Base-by-base conservation (phyloP, 1,140 invertebrate genomes). In the Mylabris phalerata region DNA sequence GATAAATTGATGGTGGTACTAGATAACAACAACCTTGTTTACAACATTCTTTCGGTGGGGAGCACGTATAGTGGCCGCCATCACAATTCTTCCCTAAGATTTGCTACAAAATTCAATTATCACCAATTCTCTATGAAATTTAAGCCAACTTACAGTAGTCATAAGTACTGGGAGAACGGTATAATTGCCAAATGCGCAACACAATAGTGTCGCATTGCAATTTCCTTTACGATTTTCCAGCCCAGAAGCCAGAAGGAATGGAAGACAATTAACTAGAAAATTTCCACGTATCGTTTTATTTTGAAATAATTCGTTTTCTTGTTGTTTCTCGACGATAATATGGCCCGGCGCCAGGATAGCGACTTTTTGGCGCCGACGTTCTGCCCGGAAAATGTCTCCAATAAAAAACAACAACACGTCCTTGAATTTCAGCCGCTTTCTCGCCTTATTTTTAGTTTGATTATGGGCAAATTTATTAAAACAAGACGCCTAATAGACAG, bases 21-120 rank as follows among this genome's bases (percentile, higher is more conserved):
- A 1, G 78, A 59, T 83, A 84, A 74, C 87, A 89, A 73, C 86
- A 89, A 50, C 84, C 86, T 70, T 83, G 77, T 42, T 81, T 80
- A 75, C 86, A 89, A 72, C 86, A 88, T 68, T 84, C 79, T 73
- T 85, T 85, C 55, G 84, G 83, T 58, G 83, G 79, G 41, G 82
- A 81, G 68, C 86, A 88, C 1, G 74, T 73, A 54, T 67, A 69
- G 50, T 79, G 75, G 3, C 80, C 80, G 45, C 79, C 81, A 64
- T 78, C 76, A 64, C 82, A 83, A 49, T 68, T 67, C 51, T 67
- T 72, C n/a, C 62, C 63, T 51, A 60, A 45, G 55, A 64, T 48
- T 63, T 61, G 66, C 67, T 67, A 50, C 27, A 67, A 64, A 43
- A 50, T 13, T 25, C 13, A 49, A 39, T 32, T 19, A 50, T 27